Percentiles rank a stretch among this genome's conserved stretches.
phyloP scores from a whole-genome alignment of 2,797 vertebrate species.

The Cryptoblepharus egeriae region DNA sequence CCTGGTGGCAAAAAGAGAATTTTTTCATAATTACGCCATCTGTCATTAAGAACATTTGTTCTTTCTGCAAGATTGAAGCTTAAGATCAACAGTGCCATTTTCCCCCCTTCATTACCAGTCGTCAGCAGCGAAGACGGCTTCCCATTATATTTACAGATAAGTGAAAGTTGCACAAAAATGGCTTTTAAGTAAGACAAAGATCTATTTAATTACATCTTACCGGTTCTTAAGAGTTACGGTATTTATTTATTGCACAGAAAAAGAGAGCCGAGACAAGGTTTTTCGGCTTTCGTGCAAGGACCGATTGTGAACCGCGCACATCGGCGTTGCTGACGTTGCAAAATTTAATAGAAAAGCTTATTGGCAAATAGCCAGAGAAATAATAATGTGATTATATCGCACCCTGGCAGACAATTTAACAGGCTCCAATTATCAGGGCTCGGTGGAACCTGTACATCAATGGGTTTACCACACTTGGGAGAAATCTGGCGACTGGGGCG shows the following conservation, averaged over 20 bases:
- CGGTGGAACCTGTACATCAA: neutral
- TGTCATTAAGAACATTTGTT: slow-evolving; percentile 74
- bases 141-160: slow-evolving; percentile 69
- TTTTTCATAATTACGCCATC: slow-evolving; percentile 73
- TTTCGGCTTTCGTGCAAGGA: slow-evolving; percentile 45
- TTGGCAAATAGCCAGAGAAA: slow-evolving; percentile 57
- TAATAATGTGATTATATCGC: slow-evolving; percentile 26
- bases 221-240: slow-evolving; percentile 56
- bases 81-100: slow-evolving; percentile 61
- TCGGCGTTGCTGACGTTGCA: slow-evolving; percentile 60
- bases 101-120: slow-evolving; percentile 51
- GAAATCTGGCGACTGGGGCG: neutral
- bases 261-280: too few species aligned
- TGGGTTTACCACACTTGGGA: neutral
- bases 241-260: slow-evolving; percentile 49
- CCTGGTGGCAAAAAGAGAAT: slow-evolving; percentile 69
- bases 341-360: slow-evolving; percentile 62
- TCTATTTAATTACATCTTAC: slow-evolving; percentile 71
- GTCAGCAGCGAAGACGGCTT: slow-evolving; percentile 68
- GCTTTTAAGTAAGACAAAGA: slow-evolving; percentile 67
- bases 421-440: slow-evolving; percentile 42
- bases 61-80: slow-evolving; percentile 64
- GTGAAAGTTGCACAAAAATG: slow-evolving; percentile 61
- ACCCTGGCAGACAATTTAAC: slow-evolving; percentile 49
- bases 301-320: slow-evolving; percentile 56